Evolutionary conservation across 2,113 vertebrate genomes (phyloP).

Genomic region (Ochotona curzoniae): DNA sequence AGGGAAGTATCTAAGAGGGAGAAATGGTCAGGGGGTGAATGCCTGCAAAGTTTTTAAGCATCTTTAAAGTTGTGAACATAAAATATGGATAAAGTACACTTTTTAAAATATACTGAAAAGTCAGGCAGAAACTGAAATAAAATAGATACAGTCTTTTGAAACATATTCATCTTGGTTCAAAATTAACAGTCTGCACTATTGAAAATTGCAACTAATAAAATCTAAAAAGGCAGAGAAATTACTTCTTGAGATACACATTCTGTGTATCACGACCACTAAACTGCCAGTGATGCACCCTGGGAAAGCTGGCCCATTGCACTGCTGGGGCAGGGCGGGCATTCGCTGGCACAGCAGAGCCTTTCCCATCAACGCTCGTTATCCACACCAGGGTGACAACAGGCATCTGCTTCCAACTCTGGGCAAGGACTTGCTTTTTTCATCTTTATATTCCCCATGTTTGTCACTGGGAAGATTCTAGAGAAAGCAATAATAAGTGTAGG

Average conservation of each 20-base stretch:
- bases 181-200: conserved; percentile 54
- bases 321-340: neutral
- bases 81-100: conserved; percentile 70
- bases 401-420: neutral
- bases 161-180: conserved; percentile 4
- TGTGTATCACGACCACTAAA: neutral
- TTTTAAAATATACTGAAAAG: conserved; percentile 52
- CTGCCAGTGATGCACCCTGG: neutral
- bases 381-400: neutral
- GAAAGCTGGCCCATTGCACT: neutral
- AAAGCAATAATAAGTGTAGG: neutral
- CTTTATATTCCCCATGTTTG: neutral
- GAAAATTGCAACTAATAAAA: conserved; percentile 62
- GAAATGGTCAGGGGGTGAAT: conserved; percentile 71
- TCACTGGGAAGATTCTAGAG: neutral
- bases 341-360: neutral
- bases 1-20: conserved; percentile 49
- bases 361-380: neutral
- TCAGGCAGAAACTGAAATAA: conserved; percentile 26
- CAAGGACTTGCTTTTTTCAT: neutral
- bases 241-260: conserved; percentile 47
- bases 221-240: neutral
- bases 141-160: neutral
- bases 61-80: conserved; percentile 72
- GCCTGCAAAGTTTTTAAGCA: conserved; percentile 74